phyloP scores from a whole-genome alignment of 1,140 invertebrate genomes.

The Diabrotica undecimpunctata region DNA sequence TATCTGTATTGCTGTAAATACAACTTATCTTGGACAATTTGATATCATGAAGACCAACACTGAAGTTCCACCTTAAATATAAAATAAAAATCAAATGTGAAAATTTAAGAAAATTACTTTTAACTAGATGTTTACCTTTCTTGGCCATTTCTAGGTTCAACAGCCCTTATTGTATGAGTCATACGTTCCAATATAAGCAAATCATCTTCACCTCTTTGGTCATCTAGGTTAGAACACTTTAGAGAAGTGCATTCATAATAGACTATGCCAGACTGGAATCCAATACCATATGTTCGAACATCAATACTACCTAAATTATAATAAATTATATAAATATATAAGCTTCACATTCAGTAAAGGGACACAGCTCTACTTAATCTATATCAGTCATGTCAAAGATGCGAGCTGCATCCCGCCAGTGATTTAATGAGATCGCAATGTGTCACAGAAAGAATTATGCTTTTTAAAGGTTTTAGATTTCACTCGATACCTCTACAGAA shows the following conservation, averaged over 20 bases:
- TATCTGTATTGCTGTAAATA: constrained; percentile 41
- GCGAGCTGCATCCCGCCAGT: too few relatives aligned
- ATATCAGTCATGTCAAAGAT: too few relatives aligned
- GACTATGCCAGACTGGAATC: constrained; percentile 69
- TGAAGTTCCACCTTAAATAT: constrained; percentile 85
- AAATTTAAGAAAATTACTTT: not conserved
- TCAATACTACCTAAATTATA: constrained; percentile 57
- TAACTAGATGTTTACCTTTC: constrained; percentile 65
- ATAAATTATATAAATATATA: not conserved
- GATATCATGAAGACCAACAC: constrained; percentile 83
- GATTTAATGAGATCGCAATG: too few relatives aligned
- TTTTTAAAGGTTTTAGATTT: too few relatives aligned
- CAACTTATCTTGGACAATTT: constrained; percentile 52
- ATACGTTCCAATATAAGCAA: constrained; percentile 70
- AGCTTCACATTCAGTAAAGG: too few relatives aligned
- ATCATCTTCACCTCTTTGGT: constrained; percentile 57
- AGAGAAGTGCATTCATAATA: constrained; percentile 73
- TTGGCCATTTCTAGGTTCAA: constrained; percentile 74
- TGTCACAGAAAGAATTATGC: too few relatives aligned
- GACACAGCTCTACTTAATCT: too few relatives aligned
- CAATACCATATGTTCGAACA: constrained; percentile 67
- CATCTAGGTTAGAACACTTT: constrained; percentile 63
- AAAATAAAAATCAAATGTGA: not conserved
- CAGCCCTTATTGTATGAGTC: constrained; percentile 81
- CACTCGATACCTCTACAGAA: too few relatives aligned